A percentile compares a stretch with the other conserved stretches of the same genome.
These are phyloP conservation scores for Phalacrocorax brasilianus DNA, from an alignment of 2,113 vertebrate species.

Conservation along the genomic window DNA sequence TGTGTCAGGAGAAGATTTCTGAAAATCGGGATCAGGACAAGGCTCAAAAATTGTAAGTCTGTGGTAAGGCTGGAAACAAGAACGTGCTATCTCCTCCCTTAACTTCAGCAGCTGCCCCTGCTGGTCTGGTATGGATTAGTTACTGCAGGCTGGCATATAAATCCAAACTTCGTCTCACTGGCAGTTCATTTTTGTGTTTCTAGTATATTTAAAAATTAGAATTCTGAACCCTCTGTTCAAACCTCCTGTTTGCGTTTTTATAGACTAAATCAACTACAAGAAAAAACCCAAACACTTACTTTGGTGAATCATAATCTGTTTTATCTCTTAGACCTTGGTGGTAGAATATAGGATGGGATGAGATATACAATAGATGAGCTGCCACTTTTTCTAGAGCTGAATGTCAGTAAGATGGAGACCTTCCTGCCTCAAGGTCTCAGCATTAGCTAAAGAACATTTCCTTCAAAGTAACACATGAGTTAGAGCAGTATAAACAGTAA, in stretches of 20 bases:
- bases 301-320: not conserved
- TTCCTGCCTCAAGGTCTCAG: conserved; percentile 37
- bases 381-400: conserved; percentile 10
- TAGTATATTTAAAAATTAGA: not conserved
- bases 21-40: not conserved
- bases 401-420: conserved; percentile 24
- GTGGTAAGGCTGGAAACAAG: not conserved
- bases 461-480: conserved; percentile 52
- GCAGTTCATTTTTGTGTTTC: not conserved
- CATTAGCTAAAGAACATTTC: conserved; percentile 25
- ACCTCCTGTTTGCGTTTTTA: not conserved
- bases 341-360: not conserved
- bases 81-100: not conserved
- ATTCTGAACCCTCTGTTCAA: not conserved
- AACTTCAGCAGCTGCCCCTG: not conserved
- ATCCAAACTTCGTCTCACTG: not conserved
- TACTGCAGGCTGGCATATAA: not conserved
- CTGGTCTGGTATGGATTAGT: not conserved
- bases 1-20: not conserved
- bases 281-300: not conserved
- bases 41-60: not conserved
- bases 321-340: not conserved
- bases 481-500: conserved; percentile 53
- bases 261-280: not conserved
- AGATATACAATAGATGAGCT: conserved; percentile 11